Evolutionary conservation across 2,888 invertebrate species (phyloP).

Genomic region (Vannuccia rotundouncinata): DNA sequence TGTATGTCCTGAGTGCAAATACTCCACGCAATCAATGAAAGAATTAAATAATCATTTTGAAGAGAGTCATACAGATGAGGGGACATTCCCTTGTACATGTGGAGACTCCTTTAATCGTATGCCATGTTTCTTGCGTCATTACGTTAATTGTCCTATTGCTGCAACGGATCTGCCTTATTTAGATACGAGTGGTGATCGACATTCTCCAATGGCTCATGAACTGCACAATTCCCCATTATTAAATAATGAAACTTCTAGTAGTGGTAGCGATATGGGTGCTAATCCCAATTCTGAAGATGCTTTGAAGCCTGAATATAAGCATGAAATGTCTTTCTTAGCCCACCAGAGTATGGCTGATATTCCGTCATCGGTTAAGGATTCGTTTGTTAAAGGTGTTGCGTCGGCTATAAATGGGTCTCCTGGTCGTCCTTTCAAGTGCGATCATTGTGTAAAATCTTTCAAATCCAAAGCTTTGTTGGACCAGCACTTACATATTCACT

Average conservation of each 20-base stretch:
- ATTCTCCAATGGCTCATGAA: background rate
- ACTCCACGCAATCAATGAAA: background rate
- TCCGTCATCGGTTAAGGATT: background rate
- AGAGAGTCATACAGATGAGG: slow-evolving; percentile 4
- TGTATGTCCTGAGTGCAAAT: slow-evolving; percentile 38
- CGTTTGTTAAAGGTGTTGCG: background rate
- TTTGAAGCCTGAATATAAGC: too few relatives aligned
- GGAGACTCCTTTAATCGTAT: slow-evolving; percentile 12
- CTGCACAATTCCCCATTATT: background rate
- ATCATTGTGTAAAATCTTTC: slow-evolving; percentile 35
- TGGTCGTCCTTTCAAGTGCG: slow-evolving; percentile 24
- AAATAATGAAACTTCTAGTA: background rate
- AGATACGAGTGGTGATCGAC: slow-evolving; percentile 1
- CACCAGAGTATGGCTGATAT: too few relatives aligned
- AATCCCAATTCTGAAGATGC: slow-evolving; percentile 9
- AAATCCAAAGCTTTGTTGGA: slow-evolving; percentile 37
- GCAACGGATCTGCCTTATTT: slow-evolving; percentile 29
- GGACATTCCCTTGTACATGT: slow-evolving; percentile 37
- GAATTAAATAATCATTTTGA: slow-evolving; percentile 33
- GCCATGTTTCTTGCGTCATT: slow-evolving; percentile 33
- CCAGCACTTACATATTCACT: slow-evolving; percentile 39
- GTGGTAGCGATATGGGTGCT: background rate
- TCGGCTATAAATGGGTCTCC: background rate
- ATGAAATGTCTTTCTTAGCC: too few relatives aligned
- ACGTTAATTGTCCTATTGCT: slow-evolving; percentile 37